Conservation (phyloP, 2,113 vertebrate species). For the Siniperca chuatsi region DNA sequence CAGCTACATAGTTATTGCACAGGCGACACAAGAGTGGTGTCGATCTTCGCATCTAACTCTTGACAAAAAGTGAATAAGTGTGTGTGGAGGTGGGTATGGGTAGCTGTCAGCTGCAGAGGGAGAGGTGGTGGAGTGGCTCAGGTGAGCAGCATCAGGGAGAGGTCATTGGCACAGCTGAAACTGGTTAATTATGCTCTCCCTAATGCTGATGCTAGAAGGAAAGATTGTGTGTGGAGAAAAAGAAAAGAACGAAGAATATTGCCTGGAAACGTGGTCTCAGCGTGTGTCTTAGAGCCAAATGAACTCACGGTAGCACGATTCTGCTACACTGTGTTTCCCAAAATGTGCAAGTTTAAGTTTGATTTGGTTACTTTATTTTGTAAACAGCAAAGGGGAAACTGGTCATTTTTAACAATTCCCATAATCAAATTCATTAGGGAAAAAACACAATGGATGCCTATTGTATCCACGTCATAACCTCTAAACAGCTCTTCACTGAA, state of each 20-base stretch:
- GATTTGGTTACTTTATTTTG: slow-evolving; percentile 25
- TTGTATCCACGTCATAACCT: slow-evolving; percentile 66
- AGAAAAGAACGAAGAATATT: too few species aligned
- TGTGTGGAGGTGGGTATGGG: too few species aligned
- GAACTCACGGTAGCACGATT: too few species aligned
- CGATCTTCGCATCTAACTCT: not conserved
- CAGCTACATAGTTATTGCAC: not conserved
- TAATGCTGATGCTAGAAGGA: too few species aligned
- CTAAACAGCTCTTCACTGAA: slow-evolving; percentile 59
- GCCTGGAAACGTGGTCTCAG: too few species aligned
- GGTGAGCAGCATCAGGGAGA: too few species aligned
- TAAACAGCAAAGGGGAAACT: slow-evolving; percentile 56
- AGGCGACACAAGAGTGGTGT: not conserved
- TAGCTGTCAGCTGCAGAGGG: too few species aligned
- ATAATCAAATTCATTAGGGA: slow-evolving; percentile 38
- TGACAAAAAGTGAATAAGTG: not conserved
- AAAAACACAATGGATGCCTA: slow-evolving; percentile 65
- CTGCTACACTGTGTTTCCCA: not conserved
- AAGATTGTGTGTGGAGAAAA: too few species aligned
- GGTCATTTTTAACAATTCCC: slow-evolving; percentile 57
- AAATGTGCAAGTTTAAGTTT: not conserved
- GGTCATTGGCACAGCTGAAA: too few species aligned
- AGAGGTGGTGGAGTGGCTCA: too few species aligned
- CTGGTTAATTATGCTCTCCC: too few species aligned
- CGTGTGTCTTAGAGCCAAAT: too few species aligned